Evolutionary conservation across 1,140 invertebrate genomes (phyloP).

Genomic region (Melitaea cinxia): DNA sequence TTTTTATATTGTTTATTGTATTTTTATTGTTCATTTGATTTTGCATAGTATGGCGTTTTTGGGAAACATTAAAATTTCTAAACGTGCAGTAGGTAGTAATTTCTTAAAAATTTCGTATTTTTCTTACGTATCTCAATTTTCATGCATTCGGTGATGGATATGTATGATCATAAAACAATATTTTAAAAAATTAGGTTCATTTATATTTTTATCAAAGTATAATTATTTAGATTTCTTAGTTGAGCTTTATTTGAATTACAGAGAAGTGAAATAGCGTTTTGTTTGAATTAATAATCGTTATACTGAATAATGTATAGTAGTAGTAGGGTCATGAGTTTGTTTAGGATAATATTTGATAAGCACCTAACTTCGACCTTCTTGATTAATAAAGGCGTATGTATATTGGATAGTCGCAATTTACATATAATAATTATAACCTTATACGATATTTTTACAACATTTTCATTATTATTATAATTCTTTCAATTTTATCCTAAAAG

Average conservation of each 20-base stretch:
- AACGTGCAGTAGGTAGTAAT: no score
- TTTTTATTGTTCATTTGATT: no score
- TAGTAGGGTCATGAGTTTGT: constrained; percentile 55
- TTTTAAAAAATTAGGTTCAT: no score
- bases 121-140: no score
- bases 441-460: background rate
- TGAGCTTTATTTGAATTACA: constrained; percentile 38
- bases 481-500: background rate
- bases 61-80: no score
- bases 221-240: constrained; percentile 26
- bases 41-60: no score
- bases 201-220: no score
- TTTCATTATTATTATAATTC: background rate
- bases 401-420: constrained; percentile 19
- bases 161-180: no score
- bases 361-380: constrained; percentile 43
- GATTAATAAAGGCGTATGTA: constrained; percentile 24
- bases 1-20: no score
- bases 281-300: constrained; percentile 54
- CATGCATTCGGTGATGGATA: no score
- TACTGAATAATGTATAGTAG: constrained; percentile 64
- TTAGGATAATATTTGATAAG: constrained; percentile 65
- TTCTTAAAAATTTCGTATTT: no score
- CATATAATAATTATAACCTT: background rate
- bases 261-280: constrained; percentile 39